Base-by-base conservation (phyloP, 2,888 invertebrate species). In the Schizaphis graminum region DNA sequence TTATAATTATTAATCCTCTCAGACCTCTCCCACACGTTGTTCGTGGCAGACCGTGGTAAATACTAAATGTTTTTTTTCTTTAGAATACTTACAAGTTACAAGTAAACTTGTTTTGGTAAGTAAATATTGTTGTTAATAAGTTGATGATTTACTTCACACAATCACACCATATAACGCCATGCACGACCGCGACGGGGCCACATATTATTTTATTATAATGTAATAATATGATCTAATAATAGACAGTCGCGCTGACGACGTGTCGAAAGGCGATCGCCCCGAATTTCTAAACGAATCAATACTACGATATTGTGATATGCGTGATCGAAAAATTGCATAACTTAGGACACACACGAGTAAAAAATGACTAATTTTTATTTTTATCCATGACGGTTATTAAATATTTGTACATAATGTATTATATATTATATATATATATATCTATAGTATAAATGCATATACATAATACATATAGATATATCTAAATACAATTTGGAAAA, bases 291-390 rank as follows among this genome's bases (percentile, higher is more conserved):
- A 86, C 16, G 47, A 47, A n/a, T 28, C 86, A n/a, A 86, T 49
- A 28, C 47, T 28, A 49, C n/a, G 28, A 47, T 16, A 61, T 61
- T 61, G 28, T n/a, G 28, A 28, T n/a, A 77, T 21, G 85, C n/a
- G n/a, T 4, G 13, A 44, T 28, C 28, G 44, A 47, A 77, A 77
- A 49, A 86, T 86, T 86, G 86, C 86, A 86, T 49, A 86, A 86
- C 47, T 21, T 77, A 41, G 5, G 86, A 47, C 47, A 47, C 47
- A 44, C 28, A 16, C 47, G 13, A 47, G 49, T 86, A 86, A 1
- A 47, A 16, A n/a, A 86, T 86, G 86, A 86, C 47, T 86, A 86
- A 86, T 86, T 86, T 86, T 86, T 53, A 88, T 49, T 88, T 49
- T 88, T 88, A 35, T 53, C 53, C 26, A 53, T 88, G 88, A 88